These are phyloP conservation scores for Echinometra lucunter DNA, from an alignment of 53 echinoderm and acorn worm genomes.

Conservation along the genomic window DNA sequence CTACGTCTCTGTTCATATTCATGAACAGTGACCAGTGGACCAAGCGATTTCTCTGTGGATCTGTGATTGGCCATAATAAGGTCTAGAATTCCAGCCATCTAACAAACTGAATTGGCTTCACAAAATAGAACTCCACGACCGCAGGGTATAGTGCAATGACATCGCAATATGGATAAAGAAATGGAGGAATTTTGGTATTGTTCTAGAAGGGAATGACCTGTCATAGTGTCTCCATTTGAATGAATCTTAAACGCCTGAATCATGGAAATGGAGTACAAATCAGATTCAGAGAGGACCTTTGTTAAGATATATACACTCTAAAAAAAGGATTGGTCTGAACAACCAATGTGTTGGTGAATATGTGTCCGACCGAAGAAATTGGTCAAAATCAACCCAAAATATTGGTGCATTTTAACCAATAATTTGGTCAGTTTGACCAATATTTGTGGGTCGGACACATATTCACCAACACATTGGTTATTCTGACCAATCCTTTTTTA, in stretches of 20 bases:
- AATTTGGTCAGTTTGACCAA: too few species aligned
- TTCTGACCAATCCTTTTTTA: too few species aligned
- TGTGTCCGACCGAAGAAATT: too few species aligned
- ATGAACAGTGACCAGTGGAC: background rate
- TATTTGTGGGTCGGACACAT: too few species aligned
- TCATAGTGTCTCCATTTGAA: background rate
- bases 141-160: constrained; percentile 32
- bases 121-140: background rate
- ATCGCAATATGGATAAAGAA: background rate
- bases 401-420: too few species aligned
- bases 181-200: too few species aligned
- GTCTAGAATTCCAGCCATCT: constrained; percentile 3
- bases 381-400: too few species aligned
- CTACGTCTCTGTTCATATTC: background rate
- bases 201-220: background rate
- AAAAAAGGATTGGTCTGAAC: too few species aligned
- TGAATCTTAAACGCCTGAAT: background rate
- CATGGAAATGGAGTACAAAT: background rate
- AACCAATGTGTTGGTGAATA: too few species aligned
- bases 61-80: constrained; percentile 6
- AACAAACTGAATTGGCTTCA: background rate
- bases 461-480: too few species aligned
- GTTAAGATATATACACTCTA: background rate
- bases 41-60: constrained; percentile 30
- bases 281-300: background rate